These are phyloP conservation scores for Agrochola litura DNA, from an alignment of 2,888 invertebrate genomes.

Conservation along the genomic window DNA sequence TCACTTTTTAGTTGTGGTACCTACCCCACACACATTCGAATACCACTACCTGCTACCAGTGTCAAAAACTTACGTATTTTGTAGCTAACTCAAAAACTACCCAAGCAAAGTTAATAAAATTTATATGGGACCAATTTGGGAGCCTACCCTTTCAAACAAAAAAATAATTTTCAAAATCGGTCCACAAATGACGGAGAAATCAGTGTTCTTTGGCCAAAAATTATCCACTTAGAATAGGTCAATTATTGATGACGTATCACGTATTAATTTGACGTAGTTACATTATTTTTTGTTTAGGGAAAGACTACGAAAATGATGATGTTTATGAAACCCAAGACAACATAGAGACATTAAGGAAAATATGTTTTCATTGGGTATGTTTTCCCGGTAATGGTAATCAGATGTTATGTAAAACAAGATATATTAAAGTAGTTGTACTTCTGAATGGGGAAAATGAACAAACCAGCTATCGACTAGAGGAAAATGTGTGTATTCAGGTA, in stretches of 20 bases:
- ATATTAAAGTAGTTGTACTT: background rate
- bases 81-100: no score
- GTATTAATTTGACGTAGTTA: background rate
- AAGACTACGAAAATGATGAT: background rate
- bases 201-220: background rate
- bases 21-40: no score
- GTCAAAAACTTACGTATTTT: no score
- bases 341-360: conserved; percentile 13
- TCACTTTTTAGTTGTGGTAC: no score
- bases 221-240: background rate
- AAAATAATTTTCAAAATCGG: no score
- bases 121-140: no score
- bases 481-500: background rate
- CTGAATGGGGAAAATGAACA: background rate
- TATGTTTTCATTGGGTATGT: background rate
- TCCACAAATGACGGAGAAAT: no score
- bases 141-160: no score
- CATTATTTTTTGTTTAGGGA: background rate
- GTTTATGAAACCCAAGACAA: background rate
- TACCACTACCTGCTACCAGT: no score
- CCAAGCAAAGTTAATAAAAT: no score
- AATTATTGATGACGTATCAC: background rate
- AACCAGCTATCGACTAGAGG: background rate
- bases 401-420: conserved; percentile 3
- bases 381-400: conserved; percentile 6